phyloP scores from a whole-genome alignment of 2,113 vertebrate genomes.

The Monarcha castaneiventris region DNA sequence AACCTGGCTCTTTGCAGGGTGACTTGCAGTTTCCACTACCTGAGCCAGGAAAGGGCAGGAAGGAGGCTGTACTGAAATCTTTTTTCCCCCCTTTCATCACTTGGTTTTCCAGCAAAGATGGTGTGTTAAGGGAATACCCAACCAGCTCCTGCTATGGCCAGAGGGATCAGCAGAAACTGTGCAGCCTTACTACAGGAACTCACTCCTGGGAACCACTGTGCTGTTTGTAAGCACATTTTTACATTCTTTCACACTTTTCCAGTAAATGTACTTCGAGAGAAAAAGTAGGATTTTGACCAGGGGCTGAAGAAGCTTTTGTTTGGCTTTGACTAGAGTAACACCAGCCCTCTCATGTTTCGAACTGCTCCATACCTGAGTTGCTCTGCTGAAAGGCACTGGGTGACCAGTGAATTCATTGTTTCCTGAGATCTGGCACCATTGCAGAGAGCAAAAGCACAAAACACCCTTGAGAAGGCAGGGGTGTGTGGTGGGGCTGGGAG shows the following conservation, averaged over 20 bases:
- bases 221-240: background rate
- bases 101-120: background rate
- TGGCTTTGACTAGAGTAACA: background rate
- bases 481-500: background rate
- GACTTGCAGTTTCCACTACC: background rate
- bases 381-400: background rate
- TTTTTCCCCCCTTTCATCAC: background rate
- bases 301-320: background rate
- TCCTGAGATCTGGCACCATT: background rate
- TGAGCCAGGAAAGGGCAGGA: background rate
- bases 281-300: background rate
- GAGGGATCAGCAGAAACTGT: background rate
- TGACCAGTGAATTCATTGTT: background rate
- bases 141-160: background rate
- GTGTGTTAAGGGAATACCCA: background rate
- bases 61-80: background rate
- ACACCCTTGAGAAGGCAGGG: background rate
- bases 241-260: background rate
- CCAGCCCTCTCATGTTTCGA: accelerated
- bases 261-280: background rate
- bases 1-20: background rate
- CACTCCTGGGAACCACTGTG: background rate
- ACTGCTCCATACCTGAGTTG: background rate
- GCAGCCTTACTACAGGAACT: background rate
- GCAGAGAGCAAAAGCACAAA: background rate